Evolutionary conservation across 1,140 invertebrate genomes (phyloP).

Genomic region (Helicoverpa zea): DNA sequence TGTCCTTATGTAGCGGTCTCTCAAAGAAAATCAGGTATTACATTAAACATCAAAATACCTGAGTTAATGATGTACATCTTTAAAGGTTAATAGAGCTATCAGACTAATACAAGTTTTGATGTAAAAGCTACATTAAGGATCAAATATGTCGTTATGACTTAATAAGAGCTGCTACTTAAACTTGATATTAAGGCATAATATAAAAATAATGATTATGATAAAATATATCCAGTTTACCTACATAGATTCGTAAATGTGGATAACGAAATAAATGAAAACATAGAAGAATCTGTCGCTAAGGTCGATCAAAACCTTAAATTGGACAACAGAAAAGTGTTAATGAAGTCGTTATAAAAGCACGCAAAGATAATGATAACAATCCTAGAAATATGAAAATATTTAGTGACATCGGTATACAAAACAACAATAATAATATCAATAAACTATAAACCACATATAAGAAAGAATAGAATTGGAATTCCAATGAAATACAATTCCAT

Average conservation of each 20-base stretch:
- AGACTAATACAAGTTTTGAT: slow-evolving; percentile 25
- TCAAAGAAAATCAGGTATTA: not conserved
- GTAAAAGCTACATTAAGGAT: slow-evolving; percentile 2
- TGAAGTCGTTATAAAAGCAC: not conserved
- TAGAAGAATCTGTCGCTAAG: not conserved
- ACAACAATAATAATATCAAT: not conserved
- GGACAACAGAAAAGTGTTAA: not conserved
- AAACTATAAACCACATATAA: not conserved
- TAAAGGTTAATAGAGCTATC: slow-evolving; percentile 34
- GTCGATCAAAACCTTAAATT: not conserved
- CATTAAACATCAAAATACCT: slow-evolving; percentile 23
- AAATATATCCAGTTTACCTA: too few relatives aligned
- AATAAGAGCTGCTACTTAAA: not conserved
- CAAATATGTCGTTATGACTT: not conserved
- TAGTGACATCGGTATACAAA: too few relatives aligned
- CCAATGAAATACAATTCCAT: slow-evolving; percentile 40
- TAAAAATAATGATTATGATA: too few relatives aligned
- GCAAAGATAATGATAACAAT: not conserved
- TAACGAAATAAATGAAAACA: not conserved
- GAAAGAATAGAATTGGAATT: slow-evolving; percentile 17
- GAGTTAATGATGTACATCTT: not conserved
- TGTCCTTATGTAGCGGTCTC: slow-evolving; percentile 6
- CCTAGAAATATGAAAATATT: not conserved
- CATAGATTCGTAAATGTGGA: too few relatives aligned
- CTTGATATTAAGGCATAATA: too few relatives aligned